These are phyloP conservation scores for Brachionus angularis DNA, from an alignment of 1,140 invertebrate genomes.

Conservation along the genomic window DNA sequence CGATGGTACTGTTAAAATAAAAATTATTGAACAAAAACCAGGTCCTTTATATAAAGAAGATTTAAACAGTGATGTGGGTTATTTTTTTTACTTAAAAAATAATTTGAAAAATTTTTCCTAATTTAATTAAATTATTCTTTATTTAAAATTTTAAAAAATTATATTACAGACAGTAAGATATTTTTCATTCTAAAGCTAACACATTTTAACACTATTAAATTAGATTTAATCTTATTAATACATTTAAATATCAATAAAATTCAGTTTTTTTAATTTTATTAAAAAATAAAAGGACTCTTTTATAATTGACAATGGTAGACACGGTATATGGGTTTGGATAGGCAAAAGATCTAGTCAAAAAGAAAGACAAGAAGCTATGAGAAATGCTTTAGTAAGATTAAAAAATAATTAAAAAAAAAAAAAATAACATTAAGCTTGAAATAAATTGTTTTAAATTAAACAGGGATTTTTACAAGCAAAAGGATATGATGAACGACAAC, in stretches of 20 bases:
- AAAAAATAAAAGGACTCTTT: conserved; percentile 76
- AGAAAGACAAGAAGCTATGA: conserved; percentile 75
- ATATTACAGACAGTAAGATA: not conserved
- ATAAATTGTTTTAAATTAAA: conserved; percentile 65
- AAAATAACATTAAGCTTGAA: too few relatives aligned
- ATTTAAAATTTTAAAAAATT: not conserved
- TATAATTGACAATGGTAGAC: conserved; percentile 73
- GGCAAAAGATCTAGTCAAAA: conserved; percentile 70
- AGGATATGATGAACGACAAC: conserved; percentile 61
- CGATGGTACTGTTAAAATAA: conserved; percentile 58
- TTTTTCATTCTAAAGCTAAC: too few relatives aligned
- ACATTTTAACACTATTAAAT: too few relatives aligned
- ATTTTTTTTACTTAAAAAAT: not conserved
- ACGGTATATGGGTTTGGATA: conserved; percentile 79
- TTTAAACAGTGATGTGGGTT: conserved; percentile 70
- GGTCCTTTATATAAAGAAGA: conserved; percentile 75
- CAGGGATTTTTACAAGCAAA: conserved; percentile 62
- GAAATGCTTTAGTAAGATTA: conserved; percentile 63
- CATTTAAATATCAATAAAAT: conserved; percentile 59
- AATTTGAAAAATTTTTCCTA: conserved; percentile 32
- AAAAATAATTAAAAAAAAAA: not conserved
- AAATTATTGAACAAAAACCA: conserved; percentile 78
- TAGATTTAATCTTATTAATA: not conserved
- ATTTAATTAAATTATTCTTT: conserved; percentile 41
- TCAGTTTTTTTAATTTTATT: conserved; percentile 75